phyloP scores from a whole-genome alignment of 1,140 invertebrate species.

The Asbolus verrucosus region DNA sequence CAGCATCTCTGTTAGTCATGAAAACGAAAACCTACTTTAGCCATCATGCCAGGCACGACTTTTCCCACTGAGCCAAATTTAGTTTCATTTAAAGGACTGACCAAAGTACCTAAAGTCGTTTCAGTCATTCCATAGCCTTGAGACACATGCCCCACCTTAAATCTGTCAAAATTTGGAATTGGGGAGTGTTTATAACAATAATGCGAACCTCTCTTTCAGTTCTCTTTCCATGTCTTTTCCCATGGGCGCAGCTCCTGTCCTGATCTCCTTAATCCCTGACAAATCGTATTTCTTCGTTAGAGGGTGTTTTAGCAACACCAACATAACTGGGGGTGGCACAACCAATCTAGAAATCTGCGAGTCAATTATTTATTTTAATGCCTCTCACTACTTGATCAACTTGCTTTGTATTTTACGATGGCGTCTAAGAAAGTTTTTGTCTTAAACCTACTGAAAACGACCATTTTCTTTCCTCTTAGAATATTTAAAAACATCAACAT shows the following conservation, averaged over 20 bases:
- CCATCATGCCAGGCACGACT: slow-evolving; percentile 71
- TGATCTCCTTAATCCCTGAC: slow-evolving; percentile 65
- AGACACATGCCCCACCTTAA: slow-evolving; percentile 64
- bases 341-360: slow-evolving; percentile 58
- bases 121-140: slow-evolving; percentile 81
- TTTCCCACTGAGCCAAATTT: slow-evolving; percentile 73
- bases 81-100: slow-evolving; percentile 51
- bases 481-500: slow-evolving; percentile 62
- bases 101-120: slow-evolving; percentile 68
- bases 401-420: slow-evolving; percentile 61
- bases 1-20: too few species aligned
- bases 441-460: slow-evolving; percentile 61
- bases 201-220: slow-evolving; percentile 54
- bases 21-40: too few species aligned
- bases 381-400: background rate
- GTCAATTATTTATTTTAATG: background rate
- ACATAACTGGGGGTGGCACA: slow-evolving; percentile 60
- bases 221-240: slow-evolving; percentile 62
- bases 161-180: too few species aligned
- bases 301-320: slow-evolving; percentile 61
- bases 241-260: slow-evolving; percentile 69
- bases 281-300: slow-evolving; percentile 66
- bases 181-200: too few species aligned
- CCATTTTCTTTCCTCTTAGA: slow-evolving; percentile 58
- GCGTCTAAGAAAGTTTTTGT: slow-evolving; percentile 59